phyloP scores from a whole-genome alignment of 2,797 vertebrate species.

The Acrossocheilus wenchowensis region DNA sequence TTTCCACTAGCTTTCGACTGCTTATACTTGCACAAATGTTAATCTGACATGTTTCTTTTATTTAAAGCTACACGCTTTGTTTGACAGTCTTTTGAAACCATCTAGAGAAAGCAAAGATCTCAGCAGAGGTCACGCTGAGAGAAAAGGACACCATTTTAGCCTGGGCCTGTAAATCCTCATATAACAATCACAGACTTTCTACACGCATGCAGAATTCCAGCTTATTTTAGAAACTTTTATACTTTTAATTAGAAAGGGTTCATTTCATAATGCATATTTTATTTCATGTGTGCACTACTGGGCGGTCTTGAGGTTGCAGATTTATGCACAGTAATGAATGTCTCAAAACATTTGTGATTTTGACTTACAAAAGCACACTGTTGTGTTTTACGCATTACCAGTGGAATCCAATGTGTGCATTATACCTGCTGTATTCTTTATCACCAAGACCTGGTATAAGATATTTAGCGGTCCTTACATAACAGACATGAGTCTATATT shows the following conservation, averaged over 20 bases:
- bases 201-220: neutral
- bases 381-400: neutral
- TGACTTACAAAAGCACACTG: neutral
- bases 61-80: neutral
- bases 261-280: neutral
- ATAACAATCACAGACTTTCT: neutral
- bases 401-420: neutral
- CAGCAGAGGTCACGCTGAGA: neutral
- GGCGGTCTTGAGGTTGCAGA: neutral
- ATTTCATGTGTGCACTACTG: neutral
- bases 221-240: too few relatives aligned
- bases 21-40: neutral
- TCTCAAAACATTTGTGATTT: neutral
- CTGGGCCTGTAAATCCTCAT: neutral
- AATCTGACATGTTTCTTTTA: neutral
- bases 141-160: neutral
- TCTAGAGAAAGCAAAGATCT: neutral
- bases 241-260: neutral
- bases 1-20: neutral
- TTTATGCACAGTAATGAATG: neutral
- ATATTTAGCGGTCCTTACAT: conserved; percentile 47
- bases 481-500: conserved; percentile 51
- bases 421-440: neutral
- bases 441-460: conserved; percentile 24
- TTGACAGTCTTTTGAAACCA: neutral